phyloP scores from a whole-genome alignment of 2,113 vertebrate genomes.

The Ceuthmochares aereus region DNA sequence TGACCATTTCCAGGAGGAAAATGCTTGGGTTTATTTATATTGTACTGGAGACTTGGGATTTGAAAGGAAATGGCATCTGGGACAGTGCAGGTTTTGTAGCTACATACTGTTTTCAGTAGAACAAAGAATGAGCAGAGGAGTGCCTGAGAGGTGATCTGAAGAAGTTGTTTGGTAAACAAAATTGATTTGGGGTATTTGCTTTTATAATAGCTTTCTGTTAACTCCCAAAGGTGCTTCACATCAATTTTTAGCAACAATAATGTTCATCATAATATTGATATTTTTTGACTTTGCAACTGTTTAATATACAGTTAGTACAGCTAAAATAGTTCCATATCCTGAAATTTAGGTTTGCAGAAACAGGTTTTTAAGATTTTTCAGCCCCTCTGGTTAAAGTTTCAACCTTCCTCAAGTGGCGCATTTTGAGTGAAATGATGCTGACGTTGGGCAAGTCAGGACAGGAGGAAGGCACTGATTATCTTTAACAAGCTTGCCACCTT shows the following conservation, averaged over 20 bases:
- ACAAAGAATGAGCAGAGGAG: not conserved
- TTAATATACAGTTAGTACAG: not conserved
- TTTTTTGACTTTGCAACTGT: not conserved
- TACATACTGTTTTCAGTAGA: not conserved
- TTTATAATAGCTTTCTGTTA: not conserved
- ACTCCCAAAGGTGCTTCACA: not conserved
- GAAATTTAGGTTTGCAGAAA: not conserved
- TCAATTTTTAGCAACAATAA: not conserved
- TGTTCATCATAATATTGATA: not conserved
- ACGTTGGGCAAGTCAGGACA: accelerated
- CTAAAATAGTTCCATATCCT: not conserved
- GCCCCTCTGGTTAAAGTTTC: not conserved
- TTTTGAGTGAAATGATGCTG: not conserved
- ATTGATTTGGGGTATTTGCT: not conserved
- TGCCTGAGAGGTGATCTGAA: not conserved
- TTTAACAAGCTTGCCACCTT: not conserved
- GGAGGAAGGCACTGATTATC: not conserved
- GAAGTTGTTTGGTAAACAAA: not conserved
- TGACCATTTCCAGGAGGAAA: not conserved
- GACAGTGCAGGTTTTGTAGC: not conserved
- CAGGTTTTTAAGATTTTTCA: not conserved
- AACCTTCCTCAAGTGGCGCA: not conserved
- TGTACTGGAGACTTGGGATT: not conserved
- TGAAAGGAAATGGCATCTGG: not conserved
- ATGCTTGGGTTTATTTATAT: not conserved